A percentile compares a stretch with the other conserved stretches of the same genome.
phyloP scores from a whole-genome alignment of 2,888 invertebrate species.

The Chrysolina americana region DNA sequence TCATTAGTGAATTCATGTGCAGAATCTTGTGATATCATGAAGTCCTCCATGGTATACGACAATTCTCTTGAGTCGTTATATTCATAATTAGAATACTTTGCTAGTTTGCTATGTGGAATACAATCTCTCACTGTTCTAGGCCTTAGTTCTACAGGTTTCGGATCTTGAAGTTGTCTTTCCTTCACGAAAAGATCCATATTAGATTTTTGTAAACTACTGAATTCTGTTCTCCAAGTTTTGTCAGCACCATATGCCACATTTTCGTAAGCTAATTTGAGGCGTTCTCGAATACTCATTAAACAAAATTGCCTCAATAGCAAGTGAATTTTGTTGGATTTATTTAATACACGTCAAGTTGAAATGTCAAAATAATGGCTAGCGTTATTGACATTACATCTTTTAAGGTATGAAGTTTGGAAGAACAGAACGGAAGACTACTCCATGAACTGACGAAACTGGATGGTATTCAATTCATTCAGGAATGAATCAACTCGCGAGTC shows the following conservation, averaged over 20 bases:
- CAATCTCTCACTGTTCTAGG: conserved; percentile 75
- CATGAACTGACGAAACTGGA: background rate
- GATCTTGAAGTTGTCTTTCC: conserved; percentile 48
- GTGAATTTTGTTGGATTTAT: conserved; percentile 47
- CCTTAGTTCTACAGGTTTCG: conserved; percentile 58
- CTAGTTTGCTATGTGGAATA: conserved; percentile 77
- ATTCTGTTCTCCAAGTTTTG: conserved; percentile 61
- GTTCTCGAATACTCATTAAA: conserved; percentile 58
- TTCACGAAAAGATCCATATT: conserved; percentile 62
- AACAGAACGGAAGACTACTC: background rate
- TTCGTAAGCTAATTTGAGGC: conserved; percentile 64
- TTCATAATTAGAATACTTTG: conserved; percentile 70
- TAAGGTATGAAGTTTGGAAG: conserved; percentile 1
- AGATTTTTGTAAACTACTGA: conserved; percentile 58
- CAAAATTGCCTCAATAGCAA: conserved; percentile 41
- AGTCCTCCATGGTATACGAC: conserved; percentile 63
- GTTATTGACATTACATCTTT: conserved; percentile 24
- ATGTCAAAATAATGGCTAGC: conserved; percentile 51
- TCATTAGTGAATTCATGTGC: conserved; percentile 46
- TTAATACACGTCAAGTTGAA: conserved; percentile 43
- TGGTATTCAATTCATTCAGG: too few relatives aligned
- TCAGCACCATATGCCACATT: conserved; percentile 64
- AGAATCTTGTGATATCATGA: conserved; percentile 43
- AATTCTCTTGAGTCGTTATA: conserved; percentile 71
- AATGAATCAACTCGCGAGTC: too few relatives aligned